Percentiles rank a stretch among this genome's conserved stretches.
Evolutionary conservation across 2,113 vertebrate species (phyloP).

Genomic region (western clawed frog (Xenopus tropicalis)): DNA sequence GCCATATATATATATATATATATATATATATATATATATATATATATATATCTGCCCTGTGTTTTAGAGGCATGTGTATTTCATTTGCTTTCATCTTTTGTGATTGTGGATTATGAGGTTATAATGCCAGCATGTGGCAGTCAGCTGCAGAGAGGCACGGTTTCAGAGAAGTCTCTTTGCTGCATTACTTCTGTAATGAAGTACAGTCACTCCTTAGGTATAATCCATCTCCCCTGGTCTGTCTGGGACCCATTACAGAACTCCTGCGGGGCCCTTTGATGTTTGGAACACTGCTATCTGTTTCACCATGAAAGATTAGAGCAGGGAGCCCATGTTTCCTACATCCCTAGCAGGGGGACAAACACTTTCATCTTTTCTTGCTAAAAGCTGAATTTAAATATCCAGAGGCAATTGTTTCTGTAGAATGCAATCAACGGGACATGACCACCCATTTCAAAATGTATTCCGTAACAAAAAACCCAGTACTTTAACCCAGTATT

Average conservation of each 20-base stretch:
- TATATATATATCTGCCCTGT: background rate
- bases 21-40: too few relatives aligned
- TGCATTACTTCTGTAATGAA: background rate
- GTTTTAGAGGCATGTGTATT: constrained; percentile 7
- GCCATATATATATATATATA: too few relatives aligned
- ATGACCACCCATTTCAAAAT: too few relatives aligned
- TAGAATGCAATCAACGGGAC: too few relatives aligned
- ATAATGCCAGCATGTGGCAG: constrained; percentile 11
- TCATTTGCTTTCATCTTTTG: constrained; percentile 22
- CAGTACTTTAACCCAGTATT: too few relatives aligned
- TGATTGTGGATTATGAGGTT: background rate
- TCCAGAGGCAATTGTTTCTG: too few relatives aligned
- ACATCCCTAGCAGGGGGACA: too few relatives aligned
- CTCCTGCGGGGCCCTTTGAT: constrained; percentile 9
- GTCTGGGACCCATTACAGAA: constrained; percentile 22
- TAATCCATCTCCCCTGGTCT: constrained; percentile 1
- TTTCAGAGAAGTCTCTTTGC: background rate
- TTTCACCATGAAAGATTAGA: background rate
- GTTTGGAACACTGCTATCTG: constrained; percentile 14
- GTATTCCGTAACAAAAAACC: too few relatives aligned
- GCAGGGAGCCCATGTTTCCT: background rate
- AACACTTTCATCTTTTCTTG: too few relatives aligned
- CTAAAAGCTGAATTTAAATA: too few relatives aligned
- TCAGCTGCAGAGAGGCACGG: constrained; percentile 14
- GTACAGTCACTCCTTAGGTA: background rate